Base-by-base conservation (phyloP, 2,888 invertebrate species). In the Perizoma affinitatum region DNA sequence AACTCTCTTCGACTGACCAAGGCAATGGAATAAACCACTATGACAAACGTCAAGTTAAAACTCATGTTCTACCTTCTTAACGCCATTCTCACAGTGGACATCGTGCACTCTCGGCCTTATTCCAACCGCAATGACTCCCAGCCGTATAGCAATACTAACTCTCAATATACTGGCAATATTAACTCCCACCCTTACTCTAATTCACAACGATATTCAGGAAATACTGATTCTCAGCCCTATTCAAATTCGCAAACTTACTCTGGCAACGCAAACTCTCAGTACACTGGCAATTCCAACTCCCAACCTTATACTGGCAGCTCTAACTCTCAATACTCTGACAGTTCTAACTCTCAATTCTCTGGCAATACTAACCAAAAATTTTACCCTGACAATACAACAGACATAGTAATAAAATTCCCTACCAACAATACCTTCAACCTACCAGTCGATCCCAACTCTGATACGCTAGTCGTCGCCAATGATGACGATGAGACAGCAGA, bases 11-110 rank as follows among this genome's bases (percentile, higher is more conserved):
- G 7, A 22, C 46, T 34, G 38, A 49, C 36, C 11, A 44, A 48
- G 48, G 72, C 68, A 60, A 87, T 83, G 83, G 75, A 78, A 65
- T 83, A 70, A 74, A 48, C 64, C 50, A 78, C 79, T 76, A 92
- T 92, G 92, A 91, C 92, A 54, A 91, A 90, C 80, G 90, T 92
- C 7, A 91, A 90, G 75, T 85, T 92, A 82, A 92, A 92, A 82
- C 80, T 90, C 22, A 88, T 91, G 86, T 90, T 88, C 67, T 90
- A 82, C 67, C 80, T 91, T 10, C 71, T 92, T 5, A 89, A 88
- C 64, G 82, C 84, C 8, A 78, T 91, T 10, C 67, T 90, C 34
- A 84, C 88, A 6, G 87, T 86, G 0, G 89, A 90, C 63, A 82
- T 89, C 61, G 84, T 89, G 4, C 81, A 88, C 57, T 84, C 88